Evolutionary conservation across 2,797 vertebrate species (phyloP), one percentile per base, ranked within the genome.

Genomic region (Cottoperca gobio): DNA sequence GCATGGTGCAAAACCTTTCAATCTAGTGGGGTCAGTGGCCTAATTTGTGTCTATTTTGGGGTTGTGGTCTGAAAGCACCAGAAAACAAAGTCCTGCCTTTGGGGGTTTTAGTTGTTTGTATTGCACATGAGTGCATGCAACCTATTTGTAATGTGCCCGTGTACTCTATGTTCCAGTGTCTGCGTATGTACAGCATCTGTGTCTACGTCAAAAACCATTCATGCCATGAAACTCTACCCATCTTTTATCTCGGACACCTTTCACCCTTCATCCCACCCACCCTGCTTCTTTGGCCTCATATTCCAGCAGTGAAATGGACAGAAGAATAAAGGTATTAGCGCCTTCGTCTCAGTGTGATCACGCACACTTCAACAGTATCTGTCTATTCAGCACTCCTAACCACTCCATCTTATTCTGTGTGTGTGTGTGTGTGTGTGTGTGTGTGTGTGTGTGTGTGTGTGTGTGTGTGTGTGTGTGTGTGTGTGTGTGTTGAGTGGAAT

Each of bases 151-250:
- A 70, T 63, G 70, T 57, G n/a, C 33, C 68, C 72, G 72, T 76
- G 52, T 77, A 42, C 40, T 87, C 28, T 90, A 73, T 87, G 84
- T 90, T 87, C 74, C 81, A 87, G 85, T 71, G 70, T 85, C 62
- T 65, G 17, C 23, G 5, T 65, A 3, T 85, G 78, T 76, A 4
- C 67, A 43, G 61, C 21, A 8, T 81, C 68, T 75, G 81, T 85
- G 78, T 89, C 77, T 53, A 5, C 71, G 45, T 89, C 73, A 67
- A 74, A 84, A 59, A 43, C 42, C 76, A 82, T 73, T 85, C 89
- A 85, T 84, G 76, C 79, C 85, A 88, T 78, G 79, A 85, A 78
- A 76, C 85, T 72, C 70, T 24, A 10, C 85, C 75, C 84, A 73
- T 71, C 66, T 73, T 78, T 65, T n/a, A 55, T 60, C 70, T 60